Conservation (phyloP, 2,888 invertebrate genomes). For the Endomychus coccineus region DNA sequence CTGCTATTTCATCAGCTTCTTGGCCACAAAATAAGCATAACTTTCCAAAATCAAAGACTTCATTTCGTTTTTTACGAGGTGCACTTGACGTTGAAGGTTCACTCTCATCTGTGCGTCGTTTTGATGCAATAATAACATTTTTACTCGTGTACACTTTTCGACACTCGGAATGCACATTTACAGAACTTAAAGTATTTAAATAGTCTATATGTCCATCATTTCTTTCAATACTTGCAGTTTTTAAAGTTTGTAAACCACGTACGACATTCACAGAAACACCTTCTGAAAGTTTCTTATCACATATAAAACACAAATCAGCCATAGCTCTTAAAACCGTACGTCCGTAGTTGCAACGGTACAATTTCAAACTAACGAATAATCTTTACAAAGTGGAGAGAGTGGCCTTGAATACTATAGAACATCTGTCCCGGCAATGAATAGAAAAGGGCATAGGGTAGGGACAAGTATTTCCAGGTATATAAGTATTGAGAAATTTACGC, state of each 20-base stretch:
- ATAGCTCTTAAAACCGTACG: slow-evolving; percentile 17
- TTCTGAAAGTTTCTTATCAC: slow-evolving; percentile 18
- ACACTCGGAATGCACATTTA: slow-evolving; percentile 20
- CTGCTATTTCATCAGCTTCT: too few relatives aligned
- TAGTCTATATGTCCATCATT: slow-evolving; percentile 21
- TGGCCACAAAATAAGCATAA: too few relatives aligned
- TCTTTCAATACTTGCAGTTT: slow-evolving; percentile 21
- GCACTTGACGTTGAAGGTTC: too few relatives aligned
- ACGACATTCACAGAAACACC: slow-evolving; percentile 20
- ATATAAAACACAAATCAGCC: slow-evolving; percentile 21
- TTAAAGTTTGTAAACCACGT: slow-evolving; percentile 20
- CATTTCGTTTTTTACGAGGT: too few relatives aligned
- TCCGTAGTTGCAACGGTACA: slow-evolving; percentile 15
- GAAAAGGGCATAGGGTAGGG: slow-evolving; percentile 9
- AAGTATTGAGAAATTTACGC: too few relatives aligned
- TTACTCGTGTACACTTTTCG: slow-evolving; percentile 13
- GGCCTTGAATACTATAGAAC: slow-evolving; percentile 7
- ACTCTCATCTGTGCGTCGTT: background rate
- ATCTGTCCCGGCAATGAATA: slow-evolving; percentile 8
- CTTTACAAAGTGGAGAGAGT: slow-evolving; percentile 10
- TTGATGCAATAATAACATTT: background rate
- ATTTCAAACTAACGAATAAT: slow-evolving; percentile 12
- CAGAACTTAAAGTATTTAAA: slow-evolving; percentile 22
- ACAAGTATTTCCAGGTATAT: slow-evolving; percentile 7
- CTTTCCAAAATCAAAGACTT: too few relatives aligned